phyloP scores from a whole-genome alignment of 2,797 vertebrate genomes.

The Notoglanidium macrostoma region DNA sequence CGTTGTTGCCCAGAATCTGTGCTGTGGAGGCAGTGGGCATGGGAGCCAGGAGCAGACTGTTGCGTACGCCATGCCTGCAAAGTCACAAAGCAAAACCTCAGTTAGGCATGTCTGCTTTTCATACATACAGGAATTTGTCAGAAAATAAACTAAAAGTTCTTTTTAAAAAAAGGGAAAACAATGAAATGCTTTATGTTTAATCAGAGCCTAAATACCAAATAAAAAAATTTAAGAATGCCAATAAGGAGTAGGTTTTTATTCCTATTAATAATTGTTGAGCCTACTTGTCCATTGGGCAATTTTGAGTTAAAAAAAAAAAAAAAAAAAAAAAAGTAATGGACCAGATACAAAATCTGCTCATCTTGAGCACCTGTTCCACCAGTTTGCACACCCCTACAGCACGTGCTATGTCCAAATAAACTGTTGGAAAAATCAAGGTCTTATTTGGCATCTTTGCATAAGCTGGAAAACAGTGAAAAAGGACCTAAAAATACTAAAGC shows the following conservation, averaged over 20 bases:
- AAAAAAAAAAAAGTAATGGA: background rate
- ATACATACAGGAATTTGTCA: background rate
- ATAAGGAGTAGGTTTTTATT: background rate
- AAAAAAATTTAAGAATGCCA: background rate
- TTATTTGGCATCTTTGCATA: background rate
- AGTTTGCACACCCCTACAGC: background rate
- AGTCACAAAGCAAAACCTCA: background rate
- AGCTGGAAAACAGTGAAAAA: background rate
- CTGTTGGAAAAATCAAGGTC: background rate
- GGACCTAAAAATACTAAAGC: slow-evolving; percentile 35
- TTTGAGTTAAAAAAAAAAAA: background rate
- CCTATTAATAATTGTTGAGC: background rate
- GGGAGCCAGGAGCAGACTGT: slow-evolving; percentile 93
- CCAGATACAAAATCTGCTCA: background rate
- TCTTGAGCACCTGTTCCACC: background rate
- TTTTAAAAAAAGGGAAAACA: background rate
- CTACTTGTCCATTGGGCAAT: background rate
- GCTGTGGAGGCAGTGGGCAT: slow-evolving; percentile 99
- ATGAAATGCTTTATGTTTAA: background rate
- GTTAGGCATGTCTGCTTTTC: background rate
- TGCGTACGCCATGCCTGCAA: slow-evolving; percentile 85
- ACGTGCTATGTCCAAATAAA: background rate
- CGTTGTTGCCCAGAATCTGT: slow-evolving; percentile 98
- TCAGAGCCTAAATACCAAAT: background rate
- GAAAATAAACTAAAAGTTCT: background rate